Conservation (phyloP, 1,140 invertebrate genomes). For the Manduca sexta region DNA sequence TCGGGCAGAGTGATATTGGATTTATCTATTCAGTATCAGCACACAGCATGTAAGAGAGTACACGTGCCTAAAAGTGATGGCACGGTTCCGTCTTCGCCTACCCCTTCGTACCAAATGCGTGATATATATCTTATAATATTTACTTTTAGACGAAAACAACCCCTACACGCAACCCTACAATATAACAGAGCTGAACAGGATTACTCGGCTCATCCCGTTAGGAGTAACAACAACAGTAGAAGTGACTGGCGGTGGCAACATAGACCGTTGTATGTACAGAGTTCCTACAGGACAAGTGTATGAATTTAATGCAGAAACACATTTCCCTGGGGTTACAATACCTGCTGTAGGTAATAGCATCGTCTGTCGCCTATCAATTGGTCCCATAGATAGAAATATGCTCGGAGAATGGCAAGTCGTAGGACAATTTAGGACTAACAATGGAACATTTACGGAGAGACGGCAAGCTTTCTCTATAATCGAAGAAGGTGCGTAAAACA, state of each 20-base stretch:
- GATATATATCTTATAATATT: no score
- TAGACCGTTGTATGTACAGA: constrained; percentile 14
- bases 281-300: constrained; percentile 11
- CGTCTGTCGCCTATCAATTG: constrained; percentile 9
- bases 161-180: constrained; percentile 25
- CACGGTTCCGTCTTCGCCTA: no score
- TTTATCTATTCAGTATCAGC: no score
- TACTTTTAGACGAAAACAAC: constrained; percentile 18
- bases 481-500: constrained; percentile 22
- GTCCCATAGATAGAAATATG: constrained; percentile 15
- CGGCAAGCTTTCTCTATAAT: constrained; percentile 14
- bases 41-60: no score
- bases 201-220: constrained; percentile 11
- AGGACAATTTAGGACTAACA: constrained; percentile 24
- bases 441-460: constrained; percentile 9
- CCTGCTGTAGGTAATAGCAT: not conserved
- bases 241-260: constrained; percentile 7
- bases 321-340: constrained; percentile 5
- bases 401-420: constrained; percentile 21
- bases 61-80: no score
- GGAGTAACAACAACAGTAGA: constrained; percentile 7
- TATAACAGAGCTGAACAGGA: constrained; percentile 8
- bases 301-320: not conserved
- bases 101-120: no score
- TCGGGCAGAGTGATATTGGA: no score